Evolutionary conservation across 2,113 vertebrate genomes (phyloP).

Genomic region (Rhagologus leucostigma): DNA sequence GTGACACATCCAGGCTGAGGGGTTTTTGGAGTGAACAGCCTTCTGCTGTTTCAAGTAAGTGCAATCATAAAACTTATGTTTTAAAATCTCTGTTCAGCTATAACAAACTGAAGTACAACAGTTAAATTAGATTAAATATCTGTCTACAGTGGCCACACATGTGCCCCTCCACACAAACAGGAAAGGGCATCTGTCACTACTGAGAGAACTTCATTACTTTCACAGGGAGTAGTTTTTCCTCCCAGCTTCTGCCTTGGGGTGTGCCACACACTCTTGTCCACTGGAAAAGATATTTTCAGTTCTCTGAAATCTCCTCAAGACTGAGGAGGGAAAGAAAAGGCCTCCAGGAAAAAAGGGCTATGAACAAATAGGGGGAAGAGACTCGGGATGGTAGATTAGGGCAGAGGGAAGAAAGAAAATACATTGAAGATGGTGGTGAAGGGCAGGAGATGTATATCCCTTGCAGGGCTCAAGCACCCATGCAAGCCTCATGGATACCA

Average conservation of each 20-base stretch:
- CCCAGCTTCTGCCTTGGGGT: neutral
- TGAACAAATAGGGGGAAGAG: neutral
- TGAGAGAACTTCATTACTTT: neutral
- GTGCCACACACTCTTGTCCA: fast-evolving
- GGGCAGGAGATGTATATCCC: neutral
- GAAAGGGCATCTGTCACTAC: neutral
- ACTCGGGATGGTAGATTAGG: neutral
- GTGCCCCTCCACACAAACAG: neutral
- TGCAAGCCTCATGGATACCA: neutral
- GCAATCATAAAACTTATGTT: neutral
- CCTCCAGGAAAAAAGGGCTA: neutral
- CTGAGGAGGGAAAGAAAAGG: neutral
- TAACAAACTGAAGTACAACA: neutral
- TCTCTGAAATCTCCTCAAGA: neutral
- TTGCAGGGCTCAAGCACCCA: neutral
- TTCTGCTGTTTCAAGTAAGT: neutral
- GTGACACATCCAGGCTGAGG: neutral
- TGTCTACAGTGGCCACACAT: fast-evolving
- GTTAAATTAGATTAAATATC: neutral
- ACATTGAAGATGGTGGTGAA: neutral
- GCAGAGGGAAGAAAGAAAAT: neutral
- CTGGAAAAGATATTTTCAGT: neutral
- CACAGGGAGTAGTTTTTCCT: neutral
- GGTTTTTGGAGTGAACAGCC: neutral
- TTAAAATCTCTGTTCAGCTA: neutral